These are phyloP conservation scores for Cyclophora punctaria DNA, from an alignment of 2,888 invertebrate species.

Conservation along the genomic window DNA sequence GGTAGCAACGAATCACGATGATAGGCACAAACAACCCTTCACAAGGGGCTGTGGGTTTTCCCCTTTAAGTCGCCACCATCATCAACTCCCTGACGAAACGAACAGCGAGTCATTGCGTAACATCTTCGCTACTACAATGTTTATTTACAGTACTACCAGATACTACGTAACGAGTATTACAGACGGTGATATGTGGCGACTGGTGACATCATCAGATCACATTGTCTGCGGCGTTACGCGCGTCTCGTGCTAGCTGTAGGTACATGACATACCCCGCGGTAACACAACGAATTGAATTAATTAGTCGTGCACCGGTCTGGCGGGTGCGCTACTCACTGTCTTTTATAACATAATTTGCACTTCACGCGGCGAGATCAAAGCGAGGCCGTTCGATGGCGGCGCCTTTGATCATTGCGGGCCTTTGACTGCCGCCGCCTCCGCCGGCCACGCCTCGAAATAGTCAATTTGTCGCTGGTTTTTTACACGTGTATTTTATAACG, in stretches of 20 bases:
- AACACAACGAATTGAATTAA: constrained; percentile 61
- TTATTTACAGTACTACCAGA: no score
- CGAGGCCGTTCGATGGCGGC: constrained; percentile 62
- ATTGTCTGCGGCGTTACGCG: no score
- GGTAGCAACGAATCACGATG: no score
- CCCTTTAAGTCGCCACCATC: no score
- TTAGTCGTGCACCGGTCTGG: constrained; percentile 58
- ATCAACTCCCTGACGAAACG: no score
- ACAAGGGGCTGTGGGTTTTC: no score
- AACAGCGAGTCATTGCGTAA: no score
- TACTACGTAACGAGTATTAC: no score
- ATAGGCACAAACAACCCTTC: no score
- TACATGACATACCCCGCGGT: constrained; percentile 9
- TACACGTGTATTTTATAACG: constrained; percentile 19
- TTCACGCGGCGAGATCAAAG: constrained; percentile 74
- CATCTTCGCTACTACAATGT: no score
- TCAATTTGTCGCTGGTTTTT: constrained; percentile 68
- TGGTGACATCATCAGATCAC: no score
- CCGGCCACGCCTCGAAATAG: constrained; percentile 68
- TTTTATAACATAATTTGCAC: constrained; percentile 76
- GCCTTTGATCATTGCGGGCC: constrained; percentile 70
- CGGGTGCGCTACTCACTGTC: constrained; percentile 66
- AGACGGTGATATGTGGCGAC: no score
- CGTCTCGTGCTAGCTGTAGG: background rate
- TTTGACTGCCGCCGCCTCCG: constrained; percentile 68